Percentiles rank a stretch among this genome's conserved stretches.
Evolutionary conservation across 1,140 invertebrate genomes (phyloP).

Genomic region (Muscidifurax raptorellus): DNA sequence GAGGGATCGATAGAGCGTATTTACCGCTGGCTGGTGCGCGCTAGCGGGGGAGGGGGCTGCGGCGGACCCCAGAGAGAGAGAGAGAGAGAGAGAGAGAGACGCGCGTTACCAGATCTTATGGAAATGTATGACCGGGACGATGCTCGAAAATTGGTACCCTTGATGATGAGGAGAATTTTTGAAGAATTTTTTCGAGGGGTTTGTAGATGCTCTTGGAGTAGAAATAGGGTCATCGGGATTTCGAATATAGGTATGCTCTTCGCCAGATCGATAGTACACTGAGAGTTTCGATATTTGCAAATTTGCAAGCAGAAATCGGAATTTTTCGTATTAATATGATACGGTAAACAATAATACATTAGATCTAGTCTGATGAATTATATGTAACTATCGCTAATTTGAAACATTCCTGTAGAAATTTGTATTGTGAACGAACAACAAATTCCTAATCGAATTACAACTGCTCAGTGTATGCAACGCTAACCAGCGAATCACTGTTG

Average conservation of each 20-base stretch:
- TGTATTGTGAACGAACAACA: neutral
- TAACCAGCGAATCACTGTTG: no score
- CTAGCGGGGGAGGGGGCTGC: slow-evolving; percentile 38
- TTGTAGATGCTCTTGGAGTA: neutral
- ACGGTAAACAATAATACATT: no score
- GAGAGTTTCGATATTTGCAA: neutral
- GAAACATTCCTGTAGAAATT: no score
- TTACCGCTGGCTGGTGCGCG: slow-evolving; percentile 20
- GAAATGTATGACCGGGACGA: neutral
- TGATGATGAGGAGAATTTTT: neutral
- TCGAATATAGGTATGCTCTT: neutral
- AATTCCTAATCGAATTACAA: neutral
- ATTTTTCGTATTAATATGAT: no score
- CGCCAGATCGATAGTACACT: neutral
- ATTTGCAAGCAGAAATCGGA: no score
- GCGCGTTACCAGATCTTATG: neutral
- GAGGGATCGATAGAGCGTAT: slow-evolving; percentile 42
- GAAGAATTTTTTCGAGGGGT: neutral
- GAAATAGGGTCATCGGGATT: neutral
- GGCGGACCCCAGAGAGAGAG: neutral
- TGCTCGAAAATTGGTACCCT: neutral
- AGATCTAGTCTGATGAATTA: no score
- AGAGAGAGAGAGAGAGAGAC: slow-evolving; percentile 8
- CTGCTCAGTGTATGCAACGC: no score
- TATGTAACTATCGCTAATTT: no score